Evolutionary conservation across 2,797 vertebrate species (phyloP), one percentile per base, ranked within the genome.

Genomic region (Argya squamiceps): DNA sequence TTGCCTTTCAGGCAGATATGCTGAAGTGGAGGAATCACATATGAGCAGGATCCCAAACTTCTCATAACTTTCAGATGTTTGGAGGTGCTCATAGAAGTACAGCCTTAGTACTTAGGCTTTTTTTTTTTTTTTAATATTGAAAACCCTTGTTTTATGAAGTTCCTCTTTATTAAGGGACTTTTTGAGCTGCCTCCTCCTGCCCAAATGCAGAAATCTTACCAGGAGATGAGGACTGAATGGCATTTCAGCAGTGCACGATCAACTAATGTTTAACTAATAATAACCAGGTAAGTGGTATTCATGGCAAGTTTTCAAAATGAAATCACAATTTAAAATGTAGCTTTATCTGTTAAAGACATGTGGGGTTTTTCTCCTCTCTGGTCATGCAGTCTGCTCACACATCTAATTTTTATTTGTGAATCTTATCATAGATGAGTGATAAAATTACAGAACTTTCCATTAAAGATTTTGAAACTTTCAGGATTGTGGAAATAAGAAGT

Each of bases 181-280:
- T 50, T 55, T 11, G 15, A 47, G 1, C 3, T 9, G 1, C 3
- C 1, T 80, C 3, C 12, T 74, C 12, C 22, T 43, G 4, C 6
- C 13, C 15, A 49, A 86, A 37, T 4, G 3, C 5, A 92, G 43
- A 68, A 92, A 70, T 36, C 1, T 19, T 84, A 77, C 14, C 19
- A 78, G 60, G 24, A 15, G 58, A 49, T 34, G 15, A 53, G 26
- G 6, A 53, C 14, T 50, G 13, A 91, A 68, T 27, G 2, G 6
- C n/a, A 36, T 41, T 91, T 70, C 68, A 34, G 16, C 12, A 60
- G 9, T 36, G 18, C 3, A 44, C 16, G 8, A n/a, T 64, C 21
- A 73, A 15, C 11, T 47, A 41, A 1, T 21, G 14, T 64, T 82
- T 58, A 77, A 41, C 7, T 50, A 74, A 34, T 27, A 50, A 27